phyloP scores from a whole-genome alignment of 2,797 vertebrate species.

The Sebastes cheni region DNA sequence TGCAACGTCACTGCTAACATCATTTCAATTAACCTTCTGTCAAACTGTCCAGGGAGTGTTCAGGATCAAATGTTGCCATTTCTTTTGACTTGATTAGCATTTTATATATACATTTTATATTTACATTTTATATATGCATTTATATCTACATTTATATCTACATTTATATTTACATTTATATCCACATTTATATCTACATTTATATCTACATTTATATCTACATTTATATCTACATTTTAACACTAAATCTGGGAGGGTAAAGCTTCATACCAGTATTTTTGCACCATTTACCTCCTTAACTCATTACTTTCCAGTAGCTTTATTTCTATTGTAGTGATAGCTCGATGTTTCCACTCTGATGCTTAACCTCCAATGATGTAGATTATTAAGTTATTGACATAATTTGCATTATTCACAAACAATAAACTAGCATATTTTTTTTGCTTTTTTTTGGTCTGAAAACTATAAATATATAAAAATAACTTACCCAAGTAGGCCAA shows the following conservation, averaged over 20 bases:
- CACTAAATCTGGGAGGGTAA: background rate
- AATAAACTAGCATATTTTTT: too few relatives aligned
- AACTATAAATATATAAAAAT: background rate
- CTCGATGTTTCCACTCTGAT: background rate
- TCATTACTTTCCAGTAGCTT: background rate
- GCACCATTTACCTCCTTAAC: background rate
- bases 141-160: too few relatives aligned
- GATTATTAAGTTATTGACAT: background rate
- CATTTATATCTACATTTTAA: background rate
- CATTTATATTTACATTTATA: too few relatives aligned
- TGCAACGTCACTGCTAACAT: background rate
- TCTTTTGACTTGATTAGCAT: background rate
- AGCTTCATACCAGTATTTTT: background rate
- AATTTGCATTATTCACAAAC: background rate
- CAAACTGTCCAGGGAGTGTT: background rate
- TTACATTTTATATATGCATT: too few relatives aligned
- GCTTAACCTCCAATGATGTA: background rate
- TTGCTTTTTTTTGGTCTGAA: too few relatives aligned
- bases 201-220: too few relatives aligned
- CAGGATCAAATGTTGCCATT: background rate
- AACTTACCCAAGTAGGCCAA: background rate
- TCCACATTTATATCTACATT: too few relatives aligned
- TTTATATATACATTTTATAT: background rate
- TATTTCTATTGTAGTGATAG: background rate
- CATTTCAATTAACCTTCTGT: constrained; percentile 13